Evolutionary conservation across 2,888 invertebrate species (phyloP).

Genomic region (Standfussiana lucernea): DNA sequence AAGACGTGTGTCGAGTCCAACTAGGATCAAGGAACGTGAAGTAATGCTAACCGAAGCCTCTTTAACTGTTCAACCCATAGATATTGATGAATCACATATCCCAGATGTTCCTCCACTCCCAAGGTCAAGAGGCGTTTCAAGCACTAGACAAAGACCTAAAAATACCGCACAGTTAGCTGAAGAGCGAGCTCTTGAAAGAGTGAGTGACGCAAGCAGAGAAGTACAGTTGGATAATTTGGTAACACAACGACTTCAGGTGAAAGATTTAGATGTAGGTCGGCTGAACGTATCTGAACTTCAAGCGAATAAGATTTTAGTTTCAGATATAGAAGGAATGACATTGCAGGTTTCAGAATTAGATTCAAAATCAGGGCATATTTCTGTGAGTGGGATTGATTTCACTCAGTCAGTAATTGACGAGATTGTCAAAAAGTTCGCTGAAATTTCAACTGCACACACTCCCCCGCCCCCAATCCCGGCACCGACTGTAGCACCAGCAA

Average conservation of each 20-base stretch:
- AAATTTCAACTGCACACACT: slow-evolving; percentile 81
- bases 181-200: slow-evolving; percentile 81
- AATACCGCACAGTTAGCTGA: slow-evolving; percentile 69
- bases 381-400: slow-evolving; percentile 92
- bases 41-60: slow-evolving; percentile 93
- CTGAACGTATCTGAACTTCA: slow-evolving; percentile 94
- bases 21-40: slow-evolving; percentile 90
- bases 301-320: slow-evolving; percentile 95
- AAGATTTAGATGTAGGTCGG: slow-evolving; percentile 94
- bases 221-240: slow-evolving; percentile 86
- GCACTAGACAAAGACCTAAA: slow-evolving; percentile 69
- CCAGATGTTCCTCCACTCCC: slow-evolving; percentile 88
- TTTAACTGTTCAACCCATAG: slow-evolving; percentile 92
- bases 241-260: slow-evolving; percentile 93
- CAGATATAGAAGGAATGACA: slow-evolving; percentile 94
- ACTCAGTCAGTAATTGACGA: slow-evolving; percentile 93
- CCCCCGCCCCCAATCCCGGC: slow-evolving; percentile 54
- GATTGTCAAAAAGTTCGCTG: slow-evolving; percentile 90
- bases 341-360: slow-evolving; percentile 93
- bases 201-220: slow-evolving; percentile 81
- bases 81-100: slow-evolving; percentile 87
- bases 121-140: slow-evolving; percentile 75
- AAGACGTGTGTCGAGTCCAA: slow-evolving; percentile 91
- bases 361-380: slow-evolving; percentile 92
- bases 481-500: slow-evolving; percentile 53